Evolutionary conservation across 2,888 invertebrate species (phyloP).

Genomic region (Sipha maydis): DNA sequence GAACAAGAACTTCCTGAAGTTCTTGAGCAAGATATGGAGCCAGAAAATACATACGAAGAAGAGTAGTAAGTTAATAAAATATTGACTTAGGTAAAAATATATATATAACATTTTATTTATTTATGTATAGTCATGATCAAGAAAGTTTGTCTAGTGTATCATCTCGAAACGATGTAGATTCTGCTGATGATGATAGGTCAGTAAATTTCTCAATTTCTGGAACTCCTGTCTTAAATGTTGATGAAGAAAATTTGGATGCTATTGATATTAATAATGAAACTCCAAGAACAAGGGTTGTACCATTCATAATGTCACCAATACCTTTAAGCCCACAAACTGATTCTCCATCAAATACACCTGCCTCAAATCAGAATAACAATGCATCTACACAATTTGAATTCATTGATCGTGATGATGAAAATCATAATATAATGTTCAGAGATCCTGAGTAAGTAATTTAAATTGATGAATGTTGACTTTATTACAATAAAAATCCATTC

Average conservation of each 20-base stretch:
- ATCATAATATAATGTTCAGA: not conserved
- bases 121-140: constrained; percentile 7
- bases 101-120: not conserved
- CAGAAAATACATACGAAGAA: constrained; percentile 12
- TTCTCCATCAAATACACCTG: constrained; percentile 14
- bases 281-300: constrained; percentile 37
- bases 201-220: constrained; percentile 19
- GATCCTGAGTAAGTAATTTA: constrained; percentile 26
- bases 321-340: not conserved
- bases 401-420: not conserved
- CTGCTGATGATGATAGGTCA: constrained; percentile 19
- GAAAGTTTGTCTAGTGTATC: constrained; percentile 24
- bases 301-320: constrained; percentile 25
- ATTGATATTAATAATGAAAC: not conserved
- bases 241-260: constrained; percentile 38
- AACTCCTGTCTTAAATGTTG: not conserved
- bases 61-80: constrained; percentile 16
- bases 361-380: not conserved
- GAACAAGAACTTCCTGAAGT: constrained; percentile 57
- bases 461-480: not conserved
- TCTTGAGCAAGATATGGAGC: constrained; percentile 2
- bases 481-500: not conserved
- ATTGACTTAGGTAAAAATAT: not conserved
- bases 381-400: not conserved
- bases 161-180: constrained; percentile 13